Evolutionary conservation across 2,113 vertebrate genomes (phyloP), one percentile per base, ranked within the genome.

Genomic region (Stigmatopora argus): DNA sequence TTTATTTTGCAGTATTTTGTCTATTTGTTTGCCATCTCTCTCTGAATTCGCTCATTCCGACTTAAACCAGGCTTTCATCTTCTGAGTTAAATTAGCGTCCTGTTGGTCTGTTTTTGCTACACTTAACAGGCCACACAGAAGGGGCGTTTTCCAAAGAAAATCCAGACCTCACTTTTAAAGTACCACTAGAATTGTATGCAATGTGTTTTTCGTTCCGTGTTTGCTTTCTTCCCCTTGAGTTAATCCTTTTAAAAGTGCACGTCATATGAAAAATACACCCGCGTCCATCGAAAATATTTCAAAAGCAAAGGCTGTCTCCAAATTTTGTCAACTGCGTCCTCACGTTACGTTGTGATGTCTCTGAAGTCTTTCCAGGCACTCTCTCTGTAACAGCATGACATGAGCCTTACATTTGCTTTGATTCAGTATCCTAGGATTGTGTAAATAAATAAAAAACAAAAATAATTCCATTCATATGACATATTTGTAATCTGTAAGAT

Each of bases 151-250:
- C 74, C 31, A 55, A 44, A 70, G 49, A 78, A 73, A 83, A 74
- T 66, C 65, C 78, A 78, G 78, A 80, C 78, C 74, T 81, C 70
- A 68, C 84, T 80, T 69, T 74, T 70, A 17, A 44, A 31, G 69
- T 79, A 79, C 83, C 69, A 69, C 69, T 65, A 75, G 83, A 89
- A 87, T 88, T 84, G 88, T 88, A 86, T 83, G 12, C 52, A 35
- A 17, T 59, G 57, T 17, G 5, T 41, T 31, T 31, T 31, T 31
- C 2, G 51, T 66, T 17, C 21, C 67, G 7, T 69, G 38, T 47
- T 17, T 9, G n/a, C 31, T 13, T 64, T 68, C 52, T 26, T 26
- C 38, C 56, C 56, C 58, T 38, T 44, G 34, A 44, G 46, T 8
- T 64, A 62, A 69, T 62, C 49, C 35, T 62, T 47, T 70, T 60